phyloP scores from a whole-genome alignment of 1,140 invertebrate genomes.

The Cepaea nemoralis region DNA sequence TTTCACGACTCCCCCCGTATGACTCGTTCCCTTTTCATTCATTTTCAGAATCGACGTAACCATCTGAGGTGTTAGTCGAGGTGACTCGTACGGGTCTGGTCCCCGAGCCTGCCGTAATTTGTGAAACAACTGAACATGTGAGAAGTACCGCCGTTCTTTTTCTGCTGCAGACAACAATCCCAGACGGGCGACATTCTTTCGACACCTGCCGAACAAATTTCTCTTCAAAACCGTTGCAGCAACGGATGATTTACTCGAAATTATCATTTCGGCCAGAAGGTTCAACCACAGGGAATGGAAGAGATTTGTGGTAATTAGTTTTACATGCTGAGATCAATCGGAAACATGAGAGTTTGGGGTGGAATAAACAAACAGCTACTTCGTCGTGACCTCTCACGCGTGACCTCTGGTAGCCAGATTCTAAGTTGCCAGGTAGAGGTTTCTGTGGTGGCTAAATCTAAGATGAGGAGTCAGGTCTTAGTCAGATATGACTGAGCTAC shows the following conservation, averaged over 20 bases:
- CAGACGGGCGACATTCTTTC: neutral
- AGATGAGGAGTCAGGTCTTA: no score
- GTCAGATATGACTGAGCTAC: no score
- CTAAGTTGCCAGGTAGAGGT: no score
- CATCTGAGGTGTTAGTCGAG: conserved; percentile 62
- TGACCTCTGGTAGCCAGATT: no score
- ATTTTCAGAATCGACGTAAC: conserved; percentile 61
- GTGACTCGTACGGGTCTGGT: conserved; percentile 49
- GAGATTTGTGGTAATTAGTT: no score
- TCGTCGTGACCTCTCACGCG: no score
- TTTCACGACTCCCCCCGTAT: conserved; percentile 56
- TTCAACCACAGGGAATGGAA: no score
- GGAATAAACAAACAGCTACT: no score
- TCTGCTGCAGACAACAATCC: neutral
- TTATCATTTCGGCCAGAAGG: neutral
- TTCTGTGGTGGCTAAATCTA: no score
- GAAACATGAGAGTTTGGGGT: no score
- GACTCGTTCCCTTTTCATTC: conserved; percentile 54
- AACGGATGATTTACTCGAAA: neutral
- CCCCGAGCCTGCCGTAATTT: conserved; percentile 31
- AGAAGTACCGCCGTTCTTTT: neutral
- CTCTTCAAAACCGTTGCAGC: neutral
- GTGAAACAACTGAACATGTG: conserved; percentile 9
- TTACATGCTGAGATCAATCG: no score
- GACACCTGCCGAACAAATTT: neutral